A percentile compares a stretch with the other conserved stretches of the same genome.
phyloP scores from a whole-genome alignment of 2,888 invertebrate genomes.

The Pammene aurita region DNA sequence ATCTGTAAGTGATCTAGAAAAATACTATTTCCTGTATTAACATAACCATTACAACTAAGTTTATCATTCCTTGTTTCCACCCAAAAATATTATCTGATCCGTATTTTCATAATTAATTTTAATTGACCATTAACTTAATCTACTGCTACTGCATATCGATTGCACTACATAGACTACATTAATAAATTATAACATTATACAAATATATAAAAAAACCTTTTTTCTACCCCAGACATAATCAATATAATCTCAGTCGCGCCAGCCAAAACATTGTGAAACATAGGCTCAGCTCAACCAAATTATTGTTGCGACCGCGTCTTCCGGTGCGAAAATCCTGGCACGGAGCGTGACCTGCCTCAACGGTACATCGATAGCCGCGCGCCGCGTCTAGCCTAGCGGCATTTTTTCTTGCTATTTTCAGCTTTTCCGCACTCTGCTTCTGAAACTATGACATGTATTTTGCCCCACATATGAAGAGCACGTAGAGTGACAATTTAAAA shows the following conservation, averaged over 20 bases:
- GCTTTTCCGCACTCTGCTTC: neutral
- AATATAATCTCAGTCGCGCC: neutral
- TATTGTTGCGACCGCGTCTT: conserved; percentile 41
- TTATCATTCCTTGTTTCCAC: too few relatives aligned
- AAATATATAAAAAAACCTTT: neutral
- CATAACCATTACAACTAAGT: too few relatives aligned
- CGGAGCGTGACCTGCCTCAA: conserved; percentile 74
- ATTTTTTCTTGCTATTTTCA: conserved; percentile 34
- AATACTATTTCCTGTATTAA: too few relatives aligned
- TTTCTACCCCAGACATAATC: neutral
- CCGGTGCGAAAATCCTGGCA: conserved; percentile 51
- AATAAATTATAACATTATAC: neutral
- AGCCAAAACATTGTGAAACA: conserved; percentile 7
- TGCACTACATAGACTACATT: neutral
- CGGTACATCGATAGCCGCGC: conserved; percentile 67
- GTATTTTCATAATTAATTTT: conserved; percentile 10
- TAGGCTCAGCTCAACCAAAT: neutral
- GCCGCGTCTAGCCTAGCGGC: conserved; percentile 43
- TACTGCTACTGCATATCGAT: conserved; percentile 2
- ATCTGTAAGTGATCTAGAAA: too few relatives aligned
- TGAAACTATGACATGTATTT: neutral
- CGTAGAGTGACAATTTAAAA: neutral
- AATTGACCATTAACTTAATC: neutral
- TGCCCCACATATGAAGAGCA: too few relatives aligned
- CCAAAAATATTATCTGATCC: conserved; percentile 9